Percentiles rank a stretch among this genome's conserved stretches.
Conservation (phyloP, 2,888 invertebrate genomes). For the Epinotia nisella region DNA sequence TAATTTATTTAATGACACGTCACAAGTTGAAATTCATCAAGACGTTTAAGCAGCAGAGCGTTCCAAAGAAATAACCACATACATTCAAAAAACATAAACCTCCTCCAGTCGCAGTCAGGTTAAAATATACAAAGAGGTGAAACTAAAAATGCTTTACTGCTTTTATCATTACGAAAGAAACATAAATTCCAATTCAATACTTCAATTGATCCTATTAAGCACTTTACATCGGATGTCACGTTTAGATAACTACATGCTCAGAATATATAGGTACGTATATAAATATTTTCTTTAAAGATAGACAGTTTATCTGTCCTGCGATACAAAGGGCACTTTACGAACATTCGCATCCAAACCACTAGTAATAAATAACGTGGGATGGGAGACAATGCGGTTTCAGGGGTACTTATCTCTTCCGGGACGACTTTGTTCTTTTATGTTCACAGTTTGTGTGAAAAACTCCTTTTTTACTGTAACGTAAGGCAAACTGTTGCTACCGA, state of each 20-base stretch:
- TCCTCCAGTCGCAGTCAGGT: no score
- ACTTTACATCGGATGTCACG: conserved; percentile 24
- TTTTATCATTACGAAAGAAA: not conserved
- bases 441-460: conserved; percentile 49
- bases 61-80: no score
- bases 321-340: conserved; percentile 44
- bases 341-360: conserved; percentile 49
- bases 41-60: no score
- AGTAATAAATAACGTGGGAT: conserved; percentile 56
- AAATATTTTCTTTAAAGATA: conserved; percentile 28
- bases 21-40: no score
- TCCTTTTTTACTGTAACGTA: not conserved
- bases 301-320: conserved; percentile 38
- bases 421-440: conserved; percentile 55
- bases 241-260: conserved; percentile 27
- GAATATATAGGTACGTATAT: conserved; percentile 11
- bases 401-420: conserved; percentile 51
- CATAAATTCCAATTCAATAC: not conserved
- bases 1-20: no score
- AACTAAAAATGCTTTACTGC: not conserved
- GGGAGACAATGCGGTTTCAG: conserved; percentile 50
- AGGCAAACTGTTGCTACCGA: not conserved
- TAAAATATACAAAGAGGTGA: no score
- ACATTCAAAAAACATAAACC: no score
- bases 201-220: not conserved